Percentiles rank a stretch among this genome's conserved stretches.
These are phyloP conservation scores for Actinia tenebrosa DNA, from an alignment of 64 coral and sea anemone genomes.

Conservation along the genomic window DNA sequence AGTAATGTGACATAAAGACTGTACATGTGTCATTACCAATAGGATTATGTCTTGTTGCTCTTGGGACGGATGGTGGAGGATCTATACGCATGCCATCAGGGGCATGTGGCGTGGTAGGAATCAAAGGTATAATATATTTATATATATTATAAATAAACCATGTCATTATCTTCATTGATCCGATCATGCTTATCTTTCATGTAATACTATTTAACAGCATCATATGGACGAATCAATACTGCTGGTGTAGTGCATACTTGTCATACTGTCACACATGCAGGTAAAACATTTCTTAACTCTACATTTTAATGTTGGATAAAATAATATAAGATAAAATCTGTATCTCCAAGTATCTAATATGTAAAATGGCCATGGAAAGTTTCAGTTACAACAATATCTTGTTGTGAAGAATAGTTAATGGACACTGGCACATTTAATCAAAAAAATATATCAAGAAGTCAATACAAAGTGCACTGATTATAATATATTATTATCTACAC, in stretches of 20 bases:
- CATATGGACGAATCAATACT: conserved; percentile 68
- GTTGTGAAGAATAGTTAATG: too few species aligned
- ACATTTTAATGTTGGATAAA: too few species aligned
- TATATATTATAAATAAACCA: neutral
- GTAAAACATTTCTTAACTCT: conserved; percentile 16
- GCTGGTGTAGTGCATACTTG: conserved; percentile 1
- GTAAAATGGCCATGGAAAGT: too few species aligned
- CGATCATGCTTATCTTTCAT: neutral
- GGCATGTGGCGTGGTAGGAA: conserved; percentile 72
- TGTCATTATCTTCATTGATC: neutral
- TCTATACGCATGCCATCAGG: conserved; percentile 82
- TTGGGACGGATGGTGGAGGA: conserved; percentile 82
- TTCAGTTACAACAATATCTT: too few species aligned
- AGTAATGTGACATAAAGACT: too few species aligned
- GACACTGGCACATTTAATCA: too few species aligned
- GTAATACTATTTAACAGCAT: conserved; percentile 31
- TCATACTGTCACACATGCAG: conserved; percentile 38
- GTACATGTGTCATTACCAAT: neutral
- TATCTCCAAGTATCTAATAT: too few species aligned
- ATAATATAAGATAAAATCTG: too few species aligned
- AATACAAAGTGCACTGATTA: too few species aligned
- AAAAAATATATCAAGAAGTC: too few species aligned
- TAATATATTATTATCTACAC: too few species aligned
- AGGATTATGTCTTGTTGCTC: conserved; percentile 79
- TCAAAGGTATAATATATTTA: conserved; percentile 58